Percentiles rank a stretch among this genome's conserved stretches.
Evolutionary conservation across 2,888 invertebrate species (phyloP).

Genomic region (Tenthredo amoena): DNA sequence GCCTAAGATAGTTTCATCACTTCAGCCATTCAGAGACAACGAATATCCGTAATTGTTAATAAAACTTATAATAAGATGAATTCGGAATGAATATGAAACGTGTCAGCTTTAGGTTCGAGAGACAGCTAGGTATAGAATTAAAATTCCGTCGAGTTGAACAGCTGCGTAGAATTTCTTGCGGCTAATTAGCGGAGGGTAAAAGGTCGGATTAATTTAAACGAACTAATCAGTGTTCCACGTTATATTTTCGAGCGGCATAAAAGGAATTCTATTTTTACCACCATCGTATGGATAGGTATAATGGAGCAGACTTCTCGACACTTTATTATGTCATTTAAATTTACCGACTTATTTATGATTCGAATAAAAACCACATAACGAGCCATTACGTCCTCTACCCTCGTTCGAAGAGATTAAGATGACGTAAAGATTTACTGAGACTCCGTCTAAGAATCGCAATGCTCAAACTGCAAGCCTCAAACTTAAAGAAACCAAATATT

Average conservation of each 20-base stretch:
- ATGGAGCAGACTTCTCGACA: conserved; percentile 16
- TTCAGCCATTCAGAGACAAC: neutral
- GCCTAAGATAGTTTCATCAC: neutral
- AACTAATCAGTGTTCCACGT: conserved; percentile 29
- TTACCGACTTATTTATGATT: conserved; percentile 42
- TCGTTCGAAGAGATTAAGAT: conserved; percentile 43
- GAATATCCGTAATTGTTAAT: neutral
- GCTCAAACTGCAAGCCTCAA: neutral
- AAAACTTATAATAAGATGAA: neutral
- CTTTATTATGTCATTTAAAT: conserved; percentile 49
- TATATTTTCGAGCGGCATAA: neutral
- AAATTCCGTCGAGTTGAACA: conserved; percentile 23
- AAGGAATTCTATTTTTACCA: neutral
- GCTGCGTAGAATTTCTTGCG: conserved; percentile 16
- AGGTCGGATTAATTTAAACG: conserved; percentile 26
- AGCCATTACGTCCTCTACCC: conserved; percentile 38
- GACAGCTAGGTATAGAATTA: neutral
- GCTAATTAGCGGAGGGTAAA: conserved; percentile 34
- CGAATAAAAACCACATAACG: conserved; percentile 45
- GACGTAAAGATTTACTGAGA: conserved; percentile 44
- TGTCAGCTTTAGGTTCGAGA: neutral
- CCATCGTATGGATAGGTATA: neutral
- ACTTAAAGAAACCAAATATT: neutral
- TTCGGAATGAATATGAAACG: conserved; percentile 37
- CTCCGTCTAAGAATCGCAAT: neutral